These are phyloP conservation scores for Anguilla rostrata DNA, from an alignment of 2,113 vertebrate genomes.

Conservation along the genomic window DNA sequence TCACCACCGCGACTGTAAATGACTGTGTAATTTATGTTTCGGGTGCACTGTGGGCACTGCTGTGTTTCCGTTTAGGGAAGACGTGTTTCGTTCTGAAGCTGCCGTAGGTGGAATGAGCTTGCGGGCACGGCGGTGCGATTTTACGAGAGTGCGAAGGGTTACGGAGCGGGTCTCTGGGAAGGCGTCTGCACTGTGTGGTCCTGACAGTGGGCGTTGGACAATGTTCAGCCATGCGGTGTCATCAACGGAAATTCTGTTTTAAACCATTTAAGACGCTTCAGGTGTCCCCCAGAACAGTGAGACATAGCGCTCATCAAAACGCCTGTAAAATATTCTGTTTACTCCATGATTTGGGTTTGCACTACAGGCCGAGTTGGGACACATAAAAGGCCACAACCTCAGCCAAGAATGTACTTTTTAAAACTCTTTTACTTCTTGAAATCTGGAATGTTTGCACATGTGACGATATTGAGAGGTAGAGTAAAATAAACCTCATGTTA, in stretches of 20 bases:
- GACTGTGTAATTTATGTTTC: not conserved
- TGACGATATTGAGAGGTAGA: not conserved
- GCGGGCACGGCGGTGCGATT: not conserved
- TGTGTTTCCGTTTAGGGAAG: not conserved
- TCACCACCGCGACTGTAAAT: not conserved
- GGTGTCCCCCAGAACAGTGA: not conserved
- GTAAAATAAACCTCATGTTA: not conserved
- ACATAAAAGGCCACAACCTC: not conserved
- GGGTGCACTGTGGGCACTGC: not conserved
- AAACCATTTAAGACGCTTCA: not conserved
- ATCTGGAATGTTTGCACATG: not conserved
- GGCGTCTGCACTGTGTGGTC: too few species aligned
- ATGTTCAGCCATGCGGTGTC: not conserved
- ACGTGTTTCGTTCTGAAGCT: not conserved
- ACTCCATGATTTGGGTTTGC: not conserved
- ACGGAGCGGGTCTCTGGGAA: not conserved
- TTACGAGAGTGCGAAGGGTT: not conserved
- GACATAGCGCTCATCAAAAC: not conserved
- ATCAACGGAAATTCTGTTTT: not conserved
- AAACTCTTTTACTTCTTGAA: not conserved
- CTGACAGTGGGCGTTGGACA: too few species aligned
- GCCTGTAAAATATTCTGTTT: not conserved
- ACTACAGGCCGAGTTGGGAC: not conserved
- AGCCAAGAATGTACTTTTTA: not conserved
- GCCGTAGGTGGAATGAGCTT: not conserved